Evolutionary conservation across 2,797 vertebrate species (phyloP).

Genomic region (Trichosurus vulpecula): DNA sequence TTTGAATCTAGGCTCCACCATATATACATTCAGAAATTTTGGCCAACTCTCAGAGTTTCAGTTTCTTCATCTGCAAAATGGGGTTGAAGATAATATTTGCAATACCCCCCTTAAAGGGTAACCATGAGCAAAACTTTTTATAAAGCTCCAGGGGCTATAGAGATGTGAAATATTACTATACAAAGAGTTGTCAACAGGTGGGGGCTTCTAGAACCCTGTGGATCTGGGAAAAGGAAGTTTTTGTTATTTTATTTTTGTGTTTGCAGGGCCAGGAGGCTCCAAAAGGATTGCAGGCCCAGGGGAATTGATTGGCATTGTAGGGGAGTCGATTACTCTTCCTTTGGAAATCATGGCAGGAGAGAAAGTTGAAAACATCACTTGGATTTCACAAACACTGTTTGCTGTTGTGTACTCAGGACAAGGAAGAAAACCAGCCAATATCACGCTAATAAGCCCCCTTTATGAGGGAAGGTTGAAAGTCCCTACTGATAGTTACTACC

Average conservation of each 20-base stretch:
- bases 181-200: not conserved
- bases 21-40: not conserved
- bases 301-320: constrained; percentile 54
- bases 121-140: not conserved
- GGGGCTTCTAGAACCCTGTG: not conserved
- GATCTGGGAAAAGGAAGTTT: not conserved
- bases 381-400: constrained; percentile 44
- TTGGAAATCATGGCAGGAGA: fast-evolving
- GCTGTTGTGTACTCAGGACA: not conserved
- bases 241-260: constrained; percentile 46
- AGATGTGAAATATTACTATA: not conserved
- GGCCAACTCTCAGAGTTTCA: not conserved
- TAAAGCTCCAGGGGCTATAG: not conserved
- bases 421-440: fast-evolving
- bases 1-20: not conserved
- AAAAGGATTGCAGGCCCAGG: not conserved
- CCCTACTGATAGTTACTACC: fast-evolving
- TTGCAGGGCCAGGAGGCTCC: constrained; percentile 55
- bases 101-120: not conserved
- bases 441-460: fast-evolving
- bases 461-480: constrained; percentile 15
- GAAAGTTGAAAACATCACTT: fast-evolving
- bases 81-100: not conserved
- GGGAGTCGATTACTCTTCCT: constrained; percentile 60
- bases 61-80: not conserved